Conservation (phyloP, 2,797 vertebrate species). For the Mergus octosetaceus region DNA sequence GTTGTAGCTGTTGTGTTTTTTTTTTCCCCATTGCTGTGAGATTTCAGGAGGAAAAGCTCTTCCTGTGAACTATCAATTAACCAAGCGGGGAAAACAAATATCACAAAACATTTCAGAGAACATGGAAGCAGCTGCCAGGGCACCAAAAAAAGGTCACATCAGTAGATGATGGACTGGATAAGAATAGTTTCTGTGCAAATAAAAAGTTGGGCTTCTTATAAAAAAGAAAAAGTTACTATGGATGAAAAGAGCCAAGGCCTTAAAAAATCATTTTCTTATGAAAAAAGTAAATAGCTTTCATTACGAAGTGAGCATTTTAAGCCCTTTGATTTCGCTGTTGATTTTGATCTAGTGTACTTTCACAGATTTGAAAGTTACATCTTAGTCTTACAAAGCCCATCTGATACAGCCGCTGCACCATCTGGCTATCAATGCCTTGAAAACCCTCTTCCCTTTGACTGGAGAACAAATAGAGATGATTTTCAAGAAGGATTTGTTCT, state of each 20-base stretch:
- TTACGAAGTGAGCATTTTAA: conserved; percentile 41
- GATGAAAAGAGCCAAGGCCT: neutral
- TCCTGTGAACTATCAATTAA: neutral
- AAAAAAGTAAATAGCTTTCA: conserved; percentile 44
- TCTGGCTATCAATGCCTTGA: conserved; percentile 55
- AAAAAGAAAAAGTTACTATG: neutral
- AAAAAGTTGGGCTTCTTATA: neutral
- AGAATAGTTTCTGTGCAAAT: neutral
- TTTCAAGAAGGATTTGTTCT: conserved; percentile 63
- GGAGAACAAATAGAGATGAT: conserved; percentile 66
- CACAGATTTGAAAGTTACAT: conserved; percentile 44
- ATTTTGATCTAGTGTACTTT: conserved; percentile 45
- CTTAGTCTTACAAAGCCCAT: conserved; percentile 52
- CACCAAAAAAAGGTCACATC: neutral
- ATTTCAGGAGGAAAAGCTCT: neutral
- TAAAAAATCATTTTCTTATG: neutral
- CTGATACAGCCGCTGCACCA: conserved; percentile 50
- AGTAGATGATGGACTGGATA: neutral
- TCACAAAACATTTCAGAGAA: neutral
- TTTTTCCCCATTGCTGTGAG: neutral
- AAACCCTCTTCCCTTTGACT: conserved; percentile 34
- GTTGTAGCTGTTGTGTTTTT: neutral
- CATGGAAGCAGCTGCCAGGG: neutral
- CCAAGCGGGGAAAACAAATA: neutral
- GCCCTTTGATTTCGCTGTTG: conserved; percentile 35